Evolutionary conservation across 2,113 vertebrate species (phyloP), one percentile per base, ranked within the genome.

Genomic region (Montifringilla adamsi): DNA sequence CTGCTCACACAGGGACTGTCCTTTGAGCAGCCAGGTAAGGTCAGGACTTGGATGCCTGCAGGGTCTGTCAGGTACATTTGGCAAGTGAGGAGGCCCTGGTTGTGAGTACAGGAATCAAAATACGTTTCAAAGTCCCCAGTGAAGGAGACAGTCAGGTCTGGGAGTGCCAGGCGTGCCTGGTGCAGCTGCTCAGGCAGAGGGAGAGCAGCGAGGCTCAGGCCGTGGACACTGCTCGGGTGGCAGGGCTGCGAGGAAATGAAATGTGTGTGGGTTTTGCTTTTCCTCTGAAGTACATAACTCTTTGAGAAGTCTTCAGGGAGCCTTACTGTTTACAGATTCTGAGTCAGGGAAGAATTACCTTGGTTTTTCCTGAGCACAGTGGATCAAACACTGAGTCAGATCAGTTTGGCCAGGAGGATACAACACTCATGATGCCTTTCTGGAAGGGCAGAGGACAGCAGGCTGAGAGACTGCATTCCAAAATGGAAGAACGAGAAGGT

Each of bases 181-280:
- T 17, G 31, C 47, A 33, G 60, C 37, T 31, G 43, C 55, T 68
- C 0, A 7, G 64, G 46, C 27, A 15, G 4, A 21, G 50, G 20
- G 37, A 27, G 23, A 56, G 78, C 43, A n/a, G 47, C 2, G 1
- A 28, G 53, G 31, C 52, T 80, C 39, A 20, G 33, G 23, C 39
- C 13, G 4, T 0, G 4, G 68, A n/a, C 2, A 9, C 23, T 31
- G 69, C 55, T 27, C 64, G 0, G 1, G 14, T 26, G 58, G 55
- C 37, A 39, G 50, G 27, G 37, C 28, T 75, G 74, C 22, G 58
- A 30, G 47, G 15, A 39, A 58, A 47, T 15, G 24, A n/a, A 53
- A 11, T 1, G 11, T 70, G 1, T 0, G 0, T 14, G 22, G 22
- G 27, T 44, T 62, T 41, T 62, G n/a, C 28, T 82, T 69, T 56